Evolutionary conservation across 2,797 vertebrate genomes (phyloP).

Genomic region (Pogonophryne albipinna): DNA sequence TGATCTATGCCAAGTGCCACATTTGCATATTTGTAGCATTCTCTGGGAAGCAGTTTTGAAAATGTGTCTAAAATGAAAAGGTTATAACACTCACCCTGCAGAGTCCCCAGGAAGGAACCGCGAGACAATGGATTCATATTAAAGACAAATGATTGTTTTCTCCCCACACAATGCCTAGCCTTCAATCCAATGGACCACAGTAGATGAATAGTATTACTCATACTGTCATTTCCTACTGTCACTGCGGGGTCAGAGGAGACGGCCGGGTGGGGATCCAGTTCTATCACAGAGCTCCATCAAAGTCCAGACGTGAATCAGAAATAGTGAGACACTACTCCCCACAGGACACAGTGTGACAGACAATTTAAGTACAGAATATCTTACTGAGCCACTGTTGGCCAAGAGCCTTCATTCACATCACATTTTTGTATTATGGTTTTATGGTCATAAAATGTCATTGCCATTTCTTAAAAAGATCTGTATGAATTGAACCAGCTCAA

Average conservation of each 20-base stretch:
- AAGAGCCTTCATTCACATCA: constrained; percentile 8
- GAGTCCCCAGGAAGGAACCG: constrained; percentile 32
- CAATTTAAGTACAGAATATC: constrained; percentile 51
- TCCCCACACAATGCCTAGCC: constrained; percentile 53
- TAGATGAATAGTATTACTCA: constrained; percentile 79
- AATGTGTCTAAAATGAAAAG: constrained; percentile 37
- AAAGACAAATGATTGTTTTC: constrained; percentile 76
- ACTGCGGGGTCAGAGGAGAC: constrained; percentile 66
- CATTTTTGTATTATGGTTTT: constrained; percentile 7
- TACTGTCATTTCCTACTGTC: constrained; percentile 68
- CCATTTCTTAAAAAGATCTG: not conserved
- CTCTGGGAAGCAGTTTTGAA: constrained; percentile 24
- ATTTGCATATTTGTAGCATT: constrained; percentile 64
- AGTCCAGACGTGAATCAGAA: constrained; percentile 65
- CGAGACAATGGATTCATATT: constrained; percentile 75
- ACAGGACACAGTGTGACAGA: constrained; percentile 51
- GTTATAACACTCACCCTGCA: constrained; percentile 26
- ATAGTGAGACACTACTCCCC: constrained; percentile 49
- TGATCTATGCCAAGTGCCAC: constrained; percentile 14
- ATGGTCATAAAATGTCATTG: not conserved
- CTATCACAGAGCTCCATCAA: constrained; percentile 75
- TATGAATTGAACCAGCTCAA: no score
- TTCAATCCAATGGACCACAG: constrained; percentile 73
- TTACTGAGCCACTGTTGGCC: constrained; percentile 26
- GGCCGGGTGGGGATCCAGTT: constrained; percentile 60